phyloP scores from a whole-genome alignment of 2,797 vertebrate species.

The Eremophila alpestris region DNA sequence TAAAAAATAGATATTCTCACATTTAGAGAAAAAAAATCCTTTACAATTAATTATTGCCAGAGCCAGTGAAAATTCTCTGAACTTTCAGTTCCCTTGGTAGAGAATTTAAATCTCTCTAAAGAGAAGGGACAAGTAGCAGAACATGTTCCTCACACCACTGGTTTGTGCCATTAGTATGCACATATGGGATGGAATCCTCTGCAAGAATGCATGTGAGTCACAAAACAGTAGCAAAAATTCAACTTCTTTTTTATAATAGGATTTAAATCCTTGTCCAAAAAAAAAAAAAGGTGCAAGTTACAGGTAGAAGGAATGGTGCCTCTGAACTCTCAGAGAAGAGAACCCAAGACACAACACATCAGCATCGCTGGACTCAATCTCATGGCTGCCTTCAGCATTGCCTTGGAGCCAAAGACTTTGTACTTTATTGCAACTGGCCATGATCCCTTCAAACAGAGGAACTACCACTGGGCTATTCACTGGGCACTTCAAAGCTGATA shows the following conservation, averaged over 20 bases:
- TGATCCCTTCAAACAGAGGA: neutral
- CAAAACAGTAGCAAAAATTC: neutral
- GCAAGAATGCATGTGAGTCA: neutral
- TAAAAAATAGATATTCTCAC: neutral
- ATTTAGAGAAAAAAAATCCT: neutral
- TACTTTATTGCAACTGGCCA: neutral
- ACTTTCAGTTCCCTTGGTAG: neutral
- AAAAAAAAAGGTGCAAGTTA: neutral
- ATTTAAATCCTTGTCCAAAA: neutral
- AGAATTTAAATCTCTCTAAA: neutral
- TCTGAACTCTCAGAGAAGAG: neutral
- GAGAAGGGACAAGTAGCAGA: neutral
- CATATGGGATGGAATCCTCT: neutral
- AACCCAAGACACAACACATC: neutral
- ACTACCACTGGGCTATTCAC: neutral
- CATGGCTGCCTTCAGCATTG: neutral
- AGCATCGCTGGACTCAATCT: neutral
- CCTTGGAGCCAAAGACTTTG: neutral
- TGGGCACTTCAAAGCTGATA: neutral
- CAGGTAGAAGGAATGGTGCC: neutral
- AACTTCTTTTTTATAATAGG: neutral
- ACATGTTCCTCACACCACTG: rapidly evolving
- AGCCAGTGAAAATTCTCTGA: neutral
- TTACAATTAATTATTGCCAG: neutral
- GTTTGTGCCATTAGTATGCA: neutral